phyloP scores from a whole-genome alignment of 2,113 vertebrate genomes.

The Bos javanicus region DNA sequence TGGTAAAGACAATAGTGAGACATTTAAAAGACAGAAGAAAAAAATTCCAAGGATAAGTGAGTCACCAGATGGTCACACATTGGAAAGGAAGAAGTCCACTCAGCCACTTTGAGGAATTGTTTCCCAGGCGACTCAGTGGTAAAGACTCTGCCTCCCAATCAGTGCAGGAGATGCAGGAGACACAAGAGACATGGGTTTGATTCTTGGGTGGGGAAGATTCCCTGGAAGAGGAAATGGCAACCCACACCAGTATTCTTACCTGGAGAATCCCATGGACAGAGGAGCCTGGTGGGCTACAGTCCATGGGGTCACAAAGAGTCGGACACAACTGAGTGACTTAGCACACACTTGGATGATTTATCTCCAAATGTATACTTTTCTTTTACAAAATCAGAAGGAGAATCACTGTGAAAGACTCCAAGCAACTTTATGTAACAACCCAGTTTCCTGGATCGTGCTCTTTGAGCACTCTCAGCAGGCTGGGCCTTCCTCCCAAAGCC shows the following conservation, averaged over 20 bases:
- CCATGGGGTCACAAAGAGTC: not conserved
- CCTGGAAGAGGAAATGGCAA: not conserved
- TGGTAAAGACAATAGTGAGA: not conserved
- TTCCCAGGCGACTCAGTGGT: not conserved
- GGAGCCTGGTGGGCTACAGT: not conserved
- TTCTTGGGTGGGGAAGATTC: not conserved
- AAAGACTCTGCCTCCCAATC: not conserved
- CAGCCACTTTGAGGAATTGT: not conserved
- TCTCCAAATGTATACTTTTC: not conserved
- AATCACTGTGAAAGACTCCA: not conserved
- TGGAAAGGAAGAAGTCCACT: not conserved
- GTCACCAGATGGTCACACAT: no score
- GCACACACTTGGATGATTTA: not conserved
- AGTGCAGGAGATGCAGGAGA: not conserved
- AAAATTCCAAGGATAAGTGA: not conserved
- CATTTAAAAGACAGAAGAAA: not conserved
- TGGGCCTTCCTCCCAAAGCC: rapidly evolving
- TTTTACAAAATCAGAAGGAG: not conserved
- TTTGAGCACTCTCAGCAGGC: not conserved
- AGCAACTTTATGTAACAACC: no score
- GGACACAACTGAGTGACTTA: not conserved
- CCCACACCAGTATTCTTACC: not conserved
- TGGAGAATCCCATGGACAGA: not conserved
- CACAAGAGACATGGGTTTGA: not conserved
- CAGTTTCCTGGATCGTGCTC: not conserved